Conservation (phyloP, 2,888 invertebrate species). For the Hetaerina titia region DNA sequence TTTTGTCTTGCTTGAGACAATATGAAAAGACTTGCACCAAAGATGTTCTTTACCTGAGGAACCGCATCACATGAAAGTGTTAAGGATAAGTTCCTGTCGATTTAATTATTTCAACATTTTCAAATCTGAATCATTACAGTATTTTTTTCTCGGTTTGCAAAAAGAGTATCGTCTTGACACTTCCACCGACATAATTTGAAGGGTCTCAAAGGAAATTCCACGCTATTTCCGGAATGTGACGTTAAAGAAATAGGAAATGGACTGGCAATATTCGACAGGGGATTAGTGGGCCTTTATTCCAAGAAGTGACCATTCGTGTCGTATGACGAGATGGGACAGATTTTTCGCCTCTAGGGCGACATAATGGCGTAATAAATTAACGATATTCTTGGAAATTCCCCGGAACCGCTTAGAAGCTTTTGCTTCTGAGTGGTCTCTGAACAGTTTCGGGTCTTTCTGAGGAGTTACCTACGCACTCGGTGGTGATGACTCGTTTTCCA, state of each 20-base stretch:
- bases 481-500: not conserved
- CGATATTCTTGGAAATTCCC: not conserved
- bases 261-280: not conserved
- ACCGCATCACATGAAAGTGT: too few species aligned
- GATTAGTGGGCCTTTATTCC: not conserved
- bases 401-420: not conserved
- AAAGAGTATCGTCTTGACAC: too few species aligned
- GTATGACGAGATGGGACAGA: not conserved
- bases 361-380: not conserved
- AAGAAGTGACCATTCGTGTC: not conserved
- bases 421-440: not conserved
- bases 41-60: too few species aligned
- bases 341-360: not conserved
- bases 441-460: too few species aligned
- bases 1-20: too few species aligned
- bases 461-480: not conserved
- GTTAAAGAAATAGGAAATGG: not conserved
- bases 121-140: too few species aligned
- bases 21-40: too few species aligned
- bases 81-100: too few species aligned
- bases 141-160: too few species aligned
- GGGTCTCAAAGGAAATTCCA: not conserved
- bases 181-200: not conserved
- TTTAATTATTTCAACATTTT: too few species aligned
- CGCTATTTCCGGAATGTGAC: not conserved